phyloP scores from a whole-genome alignment of 2,888 invertebrate species.

The Embidobia sp. region DNA sequence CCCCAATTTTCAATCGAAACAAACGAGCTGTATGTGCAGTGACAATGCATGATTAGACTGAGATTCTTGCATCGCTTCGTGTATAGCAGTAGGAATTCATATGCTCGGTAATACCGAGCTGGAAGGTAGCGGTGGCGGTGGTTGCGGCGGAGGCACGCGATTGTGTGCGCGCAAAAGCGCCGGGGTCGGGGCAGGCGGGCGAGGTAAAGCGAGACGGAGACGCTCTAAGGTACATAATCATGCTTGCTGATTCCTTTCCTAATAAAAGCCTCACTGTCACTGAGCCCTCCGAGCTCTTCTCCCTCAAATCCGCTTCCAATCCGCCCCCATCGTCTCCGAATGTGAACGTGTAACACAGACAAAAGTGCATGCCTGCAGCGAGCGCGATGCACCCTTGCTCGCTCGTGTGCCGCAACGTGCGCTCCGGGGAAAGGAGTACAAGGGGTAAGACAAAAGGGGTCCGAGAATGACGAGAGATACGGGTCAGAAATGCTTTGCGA shows the following conservation, averaged over 20 bases:
- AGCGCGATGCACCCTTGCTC: slow-evolving; percentile 70
- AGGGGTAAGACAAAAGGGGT: slow-evolving; percentile 73
- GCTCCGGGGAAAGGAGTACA: slow-evolving; percentile 61
- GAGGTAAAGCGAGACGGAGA: slow-evolving; percentile 70
- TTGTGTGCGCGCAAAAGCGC: slow-evolving; percentile 47
- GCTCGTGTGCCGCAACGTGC: slow-evolving; percentile 47
- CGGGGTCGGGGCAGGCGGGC: slow-evolving; percentile 32
- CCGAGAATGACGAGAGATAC: slow-evolving; percentile 74
- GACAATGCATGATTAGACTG: slow-evolving; percentile 64
- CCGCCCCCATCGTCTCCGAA: slow-evolving; percentile 59
- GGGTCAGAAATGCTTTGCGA: slow-evolving; percentile 79
- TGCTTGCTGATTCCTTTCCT: slow-evolving; percentile 81
- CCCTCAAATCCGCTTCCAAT: slow-evolving; percentile 66
- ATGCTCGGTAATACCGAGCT: slow-evolving; percentile 70
- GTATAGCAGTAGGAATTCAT: slow-evolving; percentile 67
- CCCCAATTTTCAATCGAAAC: slow-evolving; percentile 58
- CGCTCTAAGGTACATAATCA: slow-evolving; percentile 81
- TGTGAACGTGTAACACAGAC: slow-evolving; percentile 65
- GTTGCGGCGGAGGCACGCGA: slow-evolving; percentile 19
- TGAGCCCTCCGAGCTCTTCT: slow-evolving; percentile 63
- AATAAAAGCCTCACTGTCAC: slow-evolving; percentile 81
- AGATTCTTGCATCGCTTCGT: slow-evolving; percentile 59
- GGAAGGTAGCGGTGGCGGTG: slow-evolving; percentile 64
- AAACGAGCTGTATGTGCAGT: slow-evolving; percentile 60
- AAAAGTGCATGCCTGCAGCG: slow-evolving; percentile 71